These are phyloP conservation scores for Empidonax traillii DNA, from an alignment of 2,113 vertebrate species.

Conservation along the genomic window DNA sequence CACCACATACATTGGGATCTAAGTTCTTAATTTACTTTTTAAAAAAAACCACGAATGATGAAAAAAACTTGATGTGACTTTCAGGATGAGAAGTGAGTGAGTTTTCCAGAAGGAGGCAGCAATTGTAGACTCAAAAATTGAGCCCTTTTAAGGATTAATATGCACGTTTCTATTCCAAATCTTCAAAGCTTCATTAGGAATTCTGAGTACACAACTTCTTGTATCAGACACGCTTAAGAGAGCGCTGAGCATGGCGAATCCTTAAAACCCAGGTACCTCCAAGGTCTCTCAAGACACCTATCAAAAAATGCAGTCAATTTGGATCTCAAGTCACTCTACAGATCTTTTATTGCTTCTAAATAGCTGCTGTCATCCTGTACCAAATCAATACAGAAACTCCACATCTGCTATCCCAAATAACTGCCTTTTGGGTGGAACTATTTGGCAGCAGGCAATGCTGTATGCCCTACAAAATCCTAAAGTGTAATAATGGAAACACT, in stretches of 20 bases:
- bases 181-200: background rate
- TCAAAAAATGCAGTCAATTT: background rate
- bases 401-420: background rate
- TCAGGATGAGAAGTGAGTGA: background rate
- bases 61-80: background rate
- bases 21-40: background rate
- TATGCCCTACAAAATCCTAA: background rate
- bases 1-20: background rate
- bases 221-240: background rate
- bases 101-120: background rate
- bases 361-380: background rate
- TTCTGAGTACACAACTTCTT: background rate
- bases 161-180: background rate
- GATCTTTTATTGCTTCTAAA: background rate
- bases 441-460: background rate
- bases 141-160: background rate
- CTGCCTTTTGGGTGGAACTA: background rate
- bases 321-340: background rate
- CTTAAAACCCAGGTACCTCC: background rate
- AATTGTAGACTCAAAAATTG: background rate
- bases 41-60: background rate
- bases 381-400: background rate
- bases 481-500: background rate
- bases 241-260: background rate
- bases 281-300: background rate